Base-by-base conservation (phyloP, 2,797 vertebrate genomes). In the Neomorphus geoffroyi region DNA sequence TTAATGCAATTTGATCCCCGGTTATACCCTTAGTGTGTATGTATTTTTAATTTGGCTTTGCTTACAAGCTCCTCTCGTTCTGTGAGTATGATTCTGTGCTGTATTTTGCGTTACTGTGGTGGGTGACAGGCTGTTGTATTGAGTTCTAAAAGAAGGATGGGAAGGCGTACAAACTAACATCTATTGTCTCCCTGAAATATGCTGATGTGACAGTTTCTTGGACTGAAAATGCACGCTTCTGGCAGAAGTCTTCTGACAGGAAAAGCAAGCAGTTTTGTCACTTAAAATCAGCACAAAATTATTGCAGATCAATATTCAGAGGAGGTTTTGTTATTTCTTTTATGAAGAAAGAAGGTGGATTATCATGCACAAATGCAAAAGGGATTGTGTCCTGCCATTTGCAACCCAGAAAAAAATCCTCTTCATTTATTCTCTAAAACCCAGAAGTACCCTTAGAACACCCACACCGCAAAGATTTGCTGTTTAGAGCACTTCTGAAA, bases 131-230 rank as follows among this genome's bases (percentile, higher is more conserved):
- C 62, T 74, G 79, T 75, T 95, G 62, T 69, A 50, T 26, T 70
- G 84, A 83, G 70, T 56, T 87, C 72, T 92, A 33, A 13, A 81
- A 46, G 72, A 90, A 82, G 45, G 60, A 81, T 43, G 71, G 71
- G 88, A 81, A 86, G 78, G 79, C 10, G 2, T 67, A 26, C 0
- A 1, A 77, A 15, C 50, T 13, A 83, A 56, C 30, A 83, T 78
- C 84, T 83, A 12, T 80, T 8, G 1, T 92, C 32, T 86, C 78
- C 27, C 46, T 6, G 16, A 95, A 96, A 92, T 89, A 77, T 48
- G 64, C 43, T 92, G 84, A 87, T 64, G 61, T 91, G 84, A 92
- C 80, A 82, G 75, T 65, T 94, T 93, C 75, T 85, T 91, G 84
- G 66, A 61, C 69, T 88, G 81, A 61, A 77, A 93, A 71, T 33